Evolutionary conservation across 2,888 invertebrate genomes (phyloP), one percentile per base, ranked within the genome.

Genomic region (Cosmia trapezina): DNA sequence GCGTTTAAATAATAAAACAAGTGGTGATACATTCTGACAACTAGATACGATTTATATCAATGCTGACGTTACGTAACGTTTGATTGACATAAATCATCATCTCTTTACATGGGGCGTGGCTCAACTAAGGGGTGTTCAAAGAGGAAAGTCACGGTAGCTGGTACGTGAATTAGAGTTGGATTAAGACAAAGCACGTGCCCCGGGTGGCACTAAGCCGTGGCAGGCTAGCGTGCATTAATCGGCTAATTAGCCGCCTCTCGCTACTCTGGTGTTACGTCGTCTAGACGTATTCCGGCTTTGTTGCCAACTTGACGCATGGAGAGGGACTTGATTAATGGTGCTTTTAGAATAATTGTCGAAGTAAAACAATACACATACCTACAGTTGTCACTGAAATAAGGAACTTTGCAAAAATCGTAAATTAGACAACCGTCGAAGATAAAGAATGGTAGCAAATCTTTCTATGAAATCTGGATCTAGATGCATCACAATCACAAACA

Each of bases 261-360:
- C 88, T 83, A 84, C 86, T 76, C 72, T 57, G 60, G 80, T 87
- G 83, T 87, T 86, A 87, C 84, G 79, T 76, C 86, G 93, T 93
- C 93, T 93, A 92, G 93, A 93, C 92, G 80, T 87, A 88, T 88
- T 91, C 90, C 89, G 89, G 89, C 86, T 88, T 90, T 87, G 88
- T 88, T 86, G 70, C 77, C 75, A 84, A 78, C 84, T 82, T 73
- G 73, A 76, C 64, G 80, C 83, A 87, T 86, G 84, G 85, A 73
- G 65, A 63, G 73, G 76, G 70, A 77, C 72, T 76, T 81, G 79
- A 83, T 83, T 84, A 76, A 80, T 78, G 67, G 70, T 82, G 87
- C 81, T 88, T 83, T 86, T 80, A 83, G 72, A 71, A 76, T 79
- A 71, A 82, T 86, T 81, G 62, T 51, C 43, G n/a, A 51, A 57